Evolutionary conservation across 2,113 vertebrate genomes (phyloP).

Genomic region (Lophius piscatorius): DNA sequence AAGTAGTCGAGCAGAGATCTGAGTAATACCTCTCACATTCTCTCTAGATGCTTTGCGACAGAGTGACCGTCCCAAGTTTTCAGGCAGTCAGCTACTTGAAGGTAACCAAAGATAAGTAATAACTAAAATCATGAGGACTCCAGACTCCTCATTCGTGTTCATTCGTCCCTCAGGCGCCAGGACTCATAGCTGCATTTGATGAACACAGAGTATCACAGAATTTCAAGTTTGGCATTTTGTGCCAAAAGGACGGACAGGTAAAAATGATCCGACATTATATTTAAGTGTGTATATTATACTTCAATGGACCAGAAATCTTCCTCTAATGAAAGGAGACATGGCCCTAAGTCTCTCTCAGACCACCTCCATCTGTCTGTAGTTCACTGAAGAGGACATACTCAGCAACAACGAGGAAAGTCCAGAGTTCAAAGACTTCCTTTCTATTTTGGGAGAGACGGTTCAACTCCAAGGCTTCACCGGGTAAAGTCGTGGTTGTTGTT

Average conservation of each 20-base stretch:
- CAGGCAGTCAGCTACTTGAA: slow-evolving; percentile 89
- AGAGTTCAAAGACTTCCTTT: slow-evolving; percentile 87
- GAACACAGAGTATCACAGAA: slow-evolving; percentile 81
- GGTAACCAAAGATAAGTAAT: slow-evolving; percentile 68
- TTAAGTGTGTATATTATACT: neutral
- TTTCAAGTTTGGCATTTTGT: slow-evolving; percentile 84
- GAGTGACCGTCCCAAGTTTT: slow-evolving; percentile 85
- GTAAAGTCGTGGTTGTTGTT: slow-evolving; percentile 56
- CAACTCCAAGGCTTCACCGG: slow-evolving; percentile 87
- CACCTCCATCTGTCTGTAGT: slow-evolving; percentile 67
- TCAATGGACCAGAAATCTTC: neutral
- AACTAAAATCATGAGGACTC: neutral
- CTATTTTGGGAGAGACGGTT: slow-evolving; percentile 86
- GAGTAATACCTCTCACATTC: neutral
- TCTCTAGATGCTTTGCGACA: slow-evolving; percentile 85
- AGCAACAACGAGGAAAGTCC: slow-evolving; percentile 88
- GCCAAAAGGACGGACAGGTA: slow-evolving; percentile 80
- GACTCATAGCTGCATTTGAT: slow-evolving; percentile 80
- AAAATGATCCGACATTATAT: neutral
- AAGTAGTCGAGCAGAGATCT: neutral
- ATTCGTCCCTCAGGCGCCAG: slow-evolving; percentile 72
- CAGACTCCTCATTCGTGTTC: neutral
- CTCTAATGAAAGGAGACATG: neutral
- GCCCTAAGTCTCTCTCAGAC: slow-evolving; percentile 9
- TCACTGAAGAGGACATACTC: slow-evolving; percentile 89